Conservation (phyloP, 2,113 vertebrate genomes). For the Laticauda colubrina region DNA sequence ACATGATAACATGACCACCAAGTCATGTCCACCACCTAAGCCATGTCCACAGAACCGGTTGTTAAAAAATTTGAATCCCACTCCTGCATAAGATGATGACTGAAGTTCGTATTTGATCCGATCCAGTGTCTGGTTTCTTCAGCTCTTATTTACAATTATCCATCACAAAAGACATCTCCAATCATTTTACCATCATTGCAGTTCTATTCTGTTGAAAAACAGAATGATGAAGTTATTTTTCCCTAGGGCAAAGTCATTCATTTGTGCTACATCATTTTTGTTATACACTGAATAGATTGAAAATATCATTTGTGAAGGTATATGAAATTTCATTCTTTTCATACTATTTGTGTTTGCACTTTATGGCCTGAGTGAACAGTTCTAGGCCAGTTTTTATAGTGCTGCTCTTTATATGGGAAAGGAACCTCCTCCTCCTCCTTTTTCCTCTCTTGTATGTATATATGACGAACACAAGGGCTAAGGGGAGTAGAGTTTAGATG, state of each 20-base stretch:
- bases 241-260: background rate
- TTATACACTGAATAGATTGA: background rate
- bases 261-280: background rate
- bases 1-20: no score
- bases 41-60: no score
- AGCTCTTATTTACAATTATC: background rate
- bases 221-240: background rate
- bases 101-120: background rate
- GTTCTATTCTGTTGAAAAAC: background rate
- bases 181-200: background rate
- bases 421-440: background rate
- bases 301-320: background rate
- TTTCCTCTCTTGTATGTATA: background rate
- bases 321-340: background rate
- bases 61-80: no score
- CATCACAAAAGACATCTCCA: background rate
- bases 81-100: background rate
- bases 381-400: background rate
- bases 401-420: background rate
- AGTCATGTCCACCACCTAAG: no score
- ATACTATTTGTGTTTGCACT: background rate
- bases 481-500: background rate
- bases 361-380: background rate
- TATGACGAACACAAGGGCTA: background rate
- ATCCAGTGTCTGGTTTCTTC: background rate